Percentiles rank a stretch among this genome's conserved stretches.
Evolutionary conservation across 2,797 vertebrate species (phyloP).

Genomic region (Phrynocephalus vlangalii): DNA sequence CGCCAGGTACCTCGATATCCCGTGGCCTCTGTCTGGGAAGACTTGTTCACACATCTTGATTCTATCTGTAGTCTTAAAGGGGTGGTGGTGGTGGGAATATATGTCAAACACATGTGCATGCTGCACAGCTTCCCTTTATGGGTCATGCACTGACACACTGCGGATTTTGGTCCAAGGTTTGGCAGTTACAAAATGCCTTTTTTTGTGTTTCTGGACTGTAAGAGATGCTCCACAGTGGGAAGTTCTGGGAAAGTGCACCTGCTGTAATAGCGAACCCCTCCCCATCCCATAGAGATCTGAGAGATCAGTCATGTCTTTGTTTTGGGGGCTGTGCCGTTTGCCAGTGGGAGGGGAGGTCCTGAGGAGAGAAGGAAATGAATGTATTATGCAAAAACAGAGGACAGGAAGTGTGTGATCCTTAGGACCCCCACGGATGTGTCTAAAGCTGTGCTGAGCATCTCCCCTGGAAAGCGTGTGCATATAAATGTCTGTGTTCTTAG

Average conservation of each 20-base stretch:
- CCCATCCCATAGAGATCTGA: conserved; percentile 49
- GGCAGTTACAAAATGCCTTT: conserved; percentile 67
- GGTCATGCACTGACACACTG: conserved; percentile 69
- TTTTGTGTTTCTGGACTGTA: conserved; percentile 64
- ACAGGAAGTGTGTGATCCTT: conserved; percentile 72
- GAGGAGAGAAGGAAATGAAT: conserved; percentile 45
- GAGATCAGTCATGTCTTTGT: conserved; percentile 66
- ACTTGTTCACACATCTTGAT: conserved; percentile 72
- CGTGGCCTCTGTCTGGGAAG: conserved; percentile 54
- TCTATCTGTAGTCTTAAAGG: conserved; percentile 68
- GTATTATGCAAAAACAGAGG: conserved; percentile 56
- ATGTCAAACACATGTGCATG: conserved; percentile 70
- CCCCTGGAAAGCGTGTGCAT: conserved; percentile 54
- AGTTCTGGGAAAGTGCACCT: conserved; percentile 55
- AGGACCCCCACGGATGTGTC: conserved; percentile 53
- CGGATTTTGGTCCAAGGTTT: conserved; percentile 72
- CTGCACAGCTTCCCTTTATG: conserved; percentile 66
- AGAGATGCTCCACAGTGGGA: conserved; percentile 61
- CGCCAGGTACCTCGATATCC: conserved; percentile 51
- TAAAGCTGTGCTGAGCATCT: conserved; percentile 39
- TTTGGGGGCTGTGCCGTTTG: conserved; percentile 31
- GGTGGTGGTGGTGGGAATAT: conserved; percentile 54
- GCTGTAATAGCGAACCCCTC: conserved; percentile 11
- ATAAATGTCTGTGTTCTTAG: conserved; percentile 44
- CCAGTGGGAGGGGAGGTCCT: conserved; percentile 53